Conservation (phyloP, 2,888 invertebrate species). For the Drosophila prolongata region DNA sequence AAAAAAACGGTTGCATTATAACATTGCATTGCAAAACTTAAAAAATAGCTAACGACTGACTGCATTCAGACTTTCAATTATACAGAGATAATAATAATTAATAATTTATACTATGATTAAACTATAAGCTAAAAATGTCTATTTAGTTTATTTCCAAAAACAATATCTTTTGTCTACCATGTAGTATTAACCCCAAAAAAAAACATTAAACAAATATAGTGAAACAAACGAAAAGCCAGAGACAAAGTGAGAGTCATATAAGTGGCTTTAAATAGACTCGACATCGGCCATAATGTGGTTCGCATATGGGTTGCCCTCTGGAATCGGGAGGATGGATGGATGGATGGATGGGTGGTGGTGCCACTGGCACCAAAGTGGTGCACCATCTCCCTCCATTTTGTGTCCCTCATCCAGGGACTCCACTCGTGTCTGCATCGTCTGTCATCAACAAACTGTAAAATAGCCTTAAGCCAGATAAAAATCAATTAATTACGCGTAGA, state of each 20-base stretch:
- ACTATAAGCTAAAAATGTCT: too few relatives aligned
- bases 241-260: constrained; percentile 60
- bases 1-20: too few relatives aligned
- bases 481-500: constrained; percentile 83
- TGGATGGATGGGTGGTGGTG: neutral
- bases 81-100: too few relatives aligned
- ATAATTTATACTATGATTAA: too few relatives aligned
- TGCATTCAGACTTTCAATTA: too few relatives aligned
- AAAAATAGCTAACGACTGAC: too few relatives aligned
- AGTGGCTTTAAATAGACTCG: constrained; percentile 75
- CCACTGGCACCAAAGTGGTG: constrained; percentile 5
- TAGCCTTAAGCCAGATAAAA: constrained; percentile 83
- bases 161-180: neutral
- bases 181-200: constrained; percentile 2
- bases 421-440: constrained; percentile 71
- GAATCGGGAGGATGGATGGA: neutral
- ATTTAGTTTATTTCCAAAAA: neutral
- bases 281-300: constrained; percentile 36
- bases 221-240: constrained; percentile 15
- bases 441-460: constrained; percentile 81
- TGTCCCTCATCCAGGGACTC: constrained; percentile 20
- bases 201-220: neutral
- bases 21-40: too few relatives aligned
- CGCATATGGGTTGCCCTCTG: constrained; percentile 18
- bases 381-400: constrained; percentile 3